Base-by-base conservation (phyloP, 2,888 invertebrate species). In the Drosophila peninsularis region DNA sequence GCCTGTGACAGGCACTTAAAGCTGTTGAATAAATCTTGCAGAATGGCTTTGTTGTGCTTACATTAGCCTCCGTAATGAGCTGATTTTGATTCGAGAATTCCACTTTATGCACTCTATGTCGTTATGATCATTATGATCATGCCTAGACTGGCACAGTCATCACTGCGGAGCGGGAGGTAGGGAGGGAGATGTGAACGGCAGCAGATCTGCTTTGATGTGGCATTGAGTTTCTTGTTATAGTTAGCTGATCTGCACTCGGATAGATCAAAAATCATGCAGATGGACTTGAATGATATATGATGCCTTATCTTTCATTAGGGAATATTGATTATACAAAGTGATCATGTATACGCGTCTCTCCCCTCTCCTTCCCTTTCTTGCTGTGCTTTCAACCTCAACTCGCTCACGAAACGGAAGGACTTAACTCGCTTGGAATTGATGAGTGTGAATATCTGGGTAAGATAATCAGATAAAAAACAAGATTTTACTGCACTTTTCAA, bases 61-160 rank as follows among this genome's bases (percentile, higher is more conserved):
- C 89, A 89, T 89, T 89, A 89, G 89, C 89, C 90, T 89, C 80
- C 80, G 88, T 89, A 90, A 89, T 89, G 89, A 89, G 89, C 83
- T 82, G 82, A 73, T 81, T 90, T 86, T 75, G 76, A 80, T 71
- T 82, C 73, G 74, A 84, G 84, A 85, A 88, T 88, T 89, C 77
- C 86, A 88, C 80, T 89, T 73, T 71, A 64, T 75, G 73, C 76
- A 70, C 80, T 75, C 80, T 71, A 68, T 78, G 66, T 72, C 72
- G 68, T 67, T 68, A 58, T 68, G 73, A 77, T 80, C 73, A 70
- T 65, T 61, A 78, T 64, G 41, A 74, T 61, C 66, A 53, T 73
- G 57, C 53, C 60, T 63, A 57, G 69, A 78, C 75, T 74, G 62
- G 79, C 75, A 58, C n/a, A 74, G 75, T 75, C 75, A 75, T 75